Evolutionary conservation across 2,113 vertebrate species (phyloP).

Genomic region (Neoarius graeffei): DNA sequence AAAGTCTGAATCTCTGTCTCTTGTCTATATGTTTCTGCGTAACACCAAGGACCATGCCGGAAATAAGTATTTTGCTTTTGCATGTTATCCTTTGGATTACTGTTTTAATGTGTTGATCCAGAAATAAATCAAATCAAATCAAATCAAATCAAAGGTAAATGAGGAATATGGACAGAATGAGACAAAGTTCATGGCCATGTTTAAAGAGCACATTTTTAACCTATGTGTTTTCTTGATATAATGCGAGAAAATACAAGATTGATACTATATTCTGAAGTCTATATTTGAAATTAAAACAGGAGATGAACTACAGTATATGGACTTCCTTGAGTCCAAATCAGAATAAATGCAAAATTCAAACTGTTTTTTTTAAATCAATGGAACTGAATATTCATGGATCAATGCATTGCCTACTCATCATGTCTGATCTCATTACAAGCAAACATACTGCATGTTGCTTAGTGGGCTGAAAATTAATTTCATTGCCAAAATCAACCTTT

Average conservation of each 20-base stretch:
- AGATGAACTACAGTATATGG: not conserved
- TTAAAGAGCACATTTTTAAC: not conserved
- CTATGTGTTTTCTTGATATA: not conserved
- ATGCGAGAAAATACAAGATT: not conserved
- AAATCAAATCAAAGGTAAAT: not conserved
- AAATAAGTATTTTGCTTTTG: too few species aligned
- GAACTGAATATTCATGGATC: not conserved
- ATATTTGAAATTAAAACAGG: not conserved
- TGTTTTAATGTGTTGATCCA: too few species aligned
- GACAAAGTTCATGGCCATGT: not conserved
- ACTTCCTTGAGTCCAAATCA: not conserved
- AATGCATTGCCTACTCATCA: not conserved
- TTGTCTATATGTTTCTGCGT: too few species aligned
- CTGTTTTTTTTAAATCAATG: not conserved
- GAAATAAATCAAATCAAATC: too few species aligned
- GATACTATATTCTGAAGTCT: not conserved
- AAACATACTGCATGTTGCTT: not conserved
- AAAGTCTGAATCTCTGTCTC: too few species aligned
- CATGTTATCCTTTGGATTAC: too few species aligned
- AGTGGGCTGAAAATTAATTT: not conserved
- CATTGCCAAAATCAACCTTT: not conserved
- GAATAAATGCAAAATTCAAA: not conserved
- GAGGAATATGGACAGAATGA: not conserved
- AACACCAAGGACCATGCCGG: too few species aligned
- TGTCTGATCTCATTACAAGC: not conserved